Conservation (phyloP, 2,797 vertebrate species). For the Pseudotriccus pelzelni region DNA sequence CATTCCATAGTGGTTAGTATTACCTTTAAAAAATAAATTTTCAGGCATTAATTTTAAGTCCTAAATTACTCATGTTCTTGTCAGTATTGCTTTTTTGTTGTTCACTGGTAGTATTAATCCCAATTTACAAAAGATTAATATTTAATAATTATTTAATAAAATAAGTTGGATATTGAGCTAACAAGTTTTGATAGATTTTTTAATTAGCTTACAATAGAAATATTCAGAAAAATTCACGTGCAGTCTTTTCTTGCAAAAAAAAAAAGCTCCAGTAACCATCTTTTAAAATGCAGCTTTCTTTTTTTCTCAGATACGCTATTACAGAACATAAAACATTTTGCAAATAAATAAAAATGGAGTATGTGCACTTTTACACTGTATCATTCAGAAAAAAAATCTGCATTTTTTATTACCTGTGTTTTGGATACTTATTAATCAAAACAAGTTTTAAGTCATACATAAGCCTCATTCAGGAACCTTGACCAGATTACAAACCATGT, state of each 20-base stretch:
- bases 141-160: not conserved
- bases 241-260: not conserved
- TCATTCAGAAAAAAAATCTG: not conserved
- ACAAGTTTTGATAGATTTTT: not conserved
- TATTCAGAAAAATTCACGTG: not conserved
- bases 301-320: not conserved
- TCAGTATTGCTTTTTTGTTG: not conserved
- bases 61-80: not conserved
- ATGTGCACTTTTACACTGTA: accelerated
- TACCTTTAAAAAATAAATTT: not conserved
- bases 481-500: not conserved
- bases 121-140: not conserved
- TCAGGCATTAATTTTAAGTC: not conserved
- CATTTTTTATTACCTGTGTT: not conserved
- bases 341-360: not conserved
- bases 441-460: not conserved
- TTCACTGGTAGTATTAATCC: not conserved
- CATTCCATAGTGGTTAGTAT: not conserved
- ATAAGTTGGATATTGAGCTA: not conserved
- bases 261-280: not conserved
- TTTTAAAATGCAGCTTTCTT: not conserved
- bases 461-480: not conserved
- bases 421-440: not conserved
- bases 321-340: not conserved
- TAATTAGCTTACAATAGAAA: not conserved